Base-by-base conservation (phyloP, 2,888 invertebrate species). In the Digitonthophagus gazella region DNA sequence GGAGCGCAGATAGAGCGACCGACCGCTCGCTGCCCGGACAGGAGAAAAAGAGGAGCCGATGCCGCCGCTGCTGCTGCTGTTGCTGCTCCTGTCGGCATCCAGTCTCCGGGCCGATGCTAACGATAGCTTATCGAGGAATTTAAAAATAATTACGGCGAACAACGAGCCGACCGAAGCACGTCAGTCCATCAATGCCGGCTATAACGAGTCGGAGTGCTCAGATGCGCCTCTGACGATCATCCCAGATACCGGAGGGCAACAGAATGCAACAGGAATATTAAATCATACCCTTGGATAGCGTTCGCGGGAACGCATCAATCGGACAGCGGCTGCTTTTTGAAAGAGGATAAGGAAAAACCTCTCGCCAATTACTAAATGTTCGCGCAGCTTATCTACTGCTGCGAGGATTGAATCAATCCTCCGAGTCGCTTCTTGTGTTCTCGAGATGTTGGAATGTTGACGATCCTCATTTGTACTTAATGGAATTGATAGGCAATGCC, bases 81-180 rank as follows among this genome's bases (percentile, higher is more conserved):
- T 61, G 61, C 18, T 61, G 20, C 18, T 61, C 18, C 61, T 61
- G 61, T 61, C 61, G 61, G 61, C 61, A 16, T 61, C 20, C 20
- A 18, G 61, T 19, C 19, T 55, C 55, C 54, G n/a, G n/a, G n/a
- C 75, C 75, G 77, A 79, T 78, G 77, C 76, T 77, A 77, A 76
- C 79, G 80, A 80, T 81, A 80, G 75, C 79, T 80, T 81, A 80
- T 80, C 80, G 79, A 78, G 77, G 80, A 80, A 80, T 80, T 81
- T 80, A 80, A 80, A 80, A 81, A 81, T 81, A 81, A 81, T 80
- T 80, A 80, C 79, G 76, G 72, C 75, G 77, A 78, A 77, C 76
- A 77, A 74, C 77, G 76, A 76, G 72, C 75, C 72, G 76, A 75
- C 73, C 74, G 78, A 77, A 75, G 76, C 79, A 78, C 78, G 80